Evolutionary conservation across 2,888 invertebrate species (phyloP).

Genomic region (Cheilosia soror): DNA sequence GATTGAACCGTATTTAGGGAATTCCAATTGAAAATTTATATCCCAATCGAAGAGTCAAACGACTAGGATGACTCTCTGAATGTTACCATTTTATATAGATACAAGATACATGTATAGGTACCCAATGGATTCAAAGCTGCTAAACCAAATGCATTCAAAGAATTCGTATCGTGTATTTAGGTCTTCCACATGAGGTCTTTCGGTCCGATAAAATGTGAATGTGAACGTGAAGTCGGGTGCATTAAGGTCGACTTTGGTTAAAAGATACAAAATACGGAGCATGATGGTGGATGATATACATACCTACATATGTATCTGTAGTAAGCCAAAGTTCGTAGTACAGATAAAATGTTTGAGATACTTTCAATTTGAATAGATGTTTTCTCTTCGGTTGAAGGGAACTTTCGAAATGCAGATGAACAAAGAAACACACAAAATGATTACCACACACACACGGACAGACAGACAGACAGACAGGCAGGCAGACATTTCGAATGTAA

Average conservation of each 20-base stretch:
- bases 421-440: not conserved
- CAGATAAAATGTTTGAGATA: constrained; percentile 8
- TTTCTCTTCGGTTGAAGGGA: constrained; percentile 8
- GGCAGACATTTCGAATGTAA: constrained; percentile 4
- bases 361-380: constrained; percentile 24
- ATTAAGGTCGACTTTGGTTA: constrained; percentile 37
- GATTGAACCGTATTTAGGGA: constrained; percentile 20
- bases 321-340: not conserved
- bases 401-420: constrained; percentile 23
- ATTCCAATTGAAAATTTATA: constrained; percentile 40
- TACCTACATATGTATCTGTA: not conserved
- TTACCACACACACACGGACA: not conserved
- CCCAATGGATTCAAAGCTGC: too few species aligned
- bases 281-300: too few species aligned
- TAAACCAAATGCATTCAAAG: not conserved
- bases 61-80: not conserved
- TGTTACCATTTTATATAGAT: constrained; percentile 16
- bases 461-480: not conserved
- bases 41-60: not conserved
- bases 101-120: not conserved
- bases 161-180: constrained; percentile 24
- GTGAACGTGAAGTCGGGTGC: not conserved
- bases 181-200: constrained; percentile 35
- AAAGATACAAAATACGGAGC: not conserved
- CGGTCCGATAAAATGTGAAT: not conserved